Evolutionary conservation across 1,140 invertebrate genomes (phyloP).

Genomic region (Xylocopa sonorina): DNA sequence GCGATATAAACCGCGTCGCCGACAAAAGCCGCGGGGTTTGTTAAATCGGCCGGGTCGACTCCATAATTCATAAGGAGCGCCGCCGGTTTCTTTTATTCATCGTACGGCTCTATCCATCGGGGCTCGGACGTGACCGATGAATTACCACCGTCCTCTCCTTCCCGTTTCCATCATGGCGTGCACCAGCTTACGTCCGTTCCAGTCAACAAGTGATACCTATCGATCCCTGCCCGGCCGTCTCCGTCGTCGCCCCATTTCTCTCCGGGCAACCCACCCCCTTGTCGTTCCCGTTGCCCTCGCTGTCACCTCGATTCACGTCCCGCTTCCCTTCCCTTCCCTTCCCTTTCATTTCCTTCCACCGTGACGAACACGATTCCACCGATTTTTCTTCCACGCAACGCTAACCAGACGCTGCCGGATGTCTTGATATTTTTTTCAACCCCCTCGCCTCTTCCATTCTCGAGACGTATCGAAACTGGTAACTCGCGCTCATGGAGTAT

Average conservation of each 20-base stretch:
- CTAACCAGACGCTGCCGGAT: background rate
- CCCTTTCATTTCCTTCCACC: background rate
- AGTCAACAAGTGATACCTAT: slow-evolving; percentile 70
- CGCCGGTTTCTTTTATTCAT: slow-evolving; percentile 65
- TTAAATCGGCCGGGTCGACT: slow-evolving; percentile 33
- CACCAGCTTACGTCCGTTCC: slow-evolving; percentile 37
- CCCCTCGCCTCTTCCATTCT: background rate
- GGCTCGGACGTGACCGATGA: slow-evolving; percentile 48
- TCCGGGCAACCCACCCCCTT: background rate
- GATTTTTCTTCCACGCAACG: background rate
- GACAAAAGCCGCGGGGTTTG: slow-evolving; percentile 36
- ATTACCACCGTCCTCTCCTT: slow-evolving; percentile 32
- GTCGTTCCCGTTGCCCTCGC: background rate
- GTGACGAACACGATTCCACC: background rate
- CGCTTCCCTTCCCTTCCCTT: background rate
- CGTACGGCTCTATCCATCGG: slow-evolving; percentile 46
- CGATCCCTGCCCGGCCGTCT: slow-evolving; percentile 32
- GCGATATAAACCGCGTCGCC: background rate
- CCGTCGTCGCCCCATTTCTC: slow-evolving; percentile 2
- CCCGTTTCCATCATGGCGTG: slow-evolving; percentile 50
- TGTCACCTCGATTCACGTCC: slow-evolving; percentile 20
- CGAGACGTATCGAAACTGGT: too few species aligned
- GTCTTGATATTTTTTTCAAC: background rate
- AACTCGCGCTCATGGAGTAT: too few species aligned
- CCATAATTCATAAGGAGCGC: slow-evolving; percentile 56